Conservation (phyloP, 2,797 vertebrate species). For the Phoxinus dragarum region DNA sequence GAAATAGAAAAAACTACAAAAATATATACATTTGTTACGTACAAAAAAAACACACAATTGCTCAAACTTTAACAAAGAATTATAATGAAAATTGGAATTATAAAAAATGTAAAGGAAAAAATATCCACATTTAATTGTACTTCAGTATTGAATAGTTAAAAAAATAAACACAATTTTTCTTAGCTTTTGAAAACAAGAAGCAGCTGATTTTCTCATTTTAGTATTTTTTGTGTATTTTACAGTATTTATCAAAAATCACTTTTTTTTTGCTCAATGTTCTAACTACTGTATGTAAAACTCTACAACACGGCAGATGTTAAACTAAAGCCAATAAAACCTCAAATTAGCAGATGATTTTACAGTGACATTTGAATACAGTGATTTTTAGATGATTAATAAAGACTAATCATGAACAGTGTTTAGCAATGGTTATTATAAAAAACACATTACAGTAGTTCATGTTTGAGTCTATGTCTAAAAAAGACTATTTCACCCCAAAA, state of each 20-base stretch:
- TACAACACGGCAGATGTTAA: neutral
- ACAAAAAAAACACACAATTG: too few relatives aligned
- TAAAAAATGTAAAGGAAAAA: too few relatives aligned
- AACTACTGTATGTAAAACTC: neutral
- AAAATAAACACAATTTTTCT: neutral
- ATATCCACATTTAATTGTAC: neutral
- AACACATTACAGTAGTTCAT: neutral
- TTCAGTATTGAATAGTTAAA: neutral
- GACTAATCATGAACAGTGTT: neutral
- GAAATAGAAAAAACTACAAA: too few relatives aligned
- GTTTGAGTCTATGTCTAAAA: neutral
- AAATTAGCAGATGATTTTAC: neutral
- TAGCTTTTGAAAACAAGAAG: neutral
- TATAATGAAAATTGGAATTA: too few relatives aligned
- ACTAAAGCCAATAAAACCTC: neutral
- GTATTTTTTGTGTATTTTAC: neutral
- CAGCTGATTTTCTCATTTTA: neutral
- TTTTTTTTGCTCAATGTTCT: neutral
- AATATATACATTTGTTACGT: neutral
- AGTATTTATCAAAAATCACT: neutral
- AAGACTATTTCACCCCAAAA: neutral
- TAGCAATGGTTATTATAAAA: neutral
- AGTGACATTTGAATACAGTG: neutral
- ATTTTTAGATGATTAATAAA: neutral
- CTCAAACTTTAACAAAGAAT: too few relatives aligned